These are phyloP conservation scores for Cyprinodon brontotheroides DNA, from an alignment of 2,113 vertebrate genomes.

Conservation along the genomic window DNA sequence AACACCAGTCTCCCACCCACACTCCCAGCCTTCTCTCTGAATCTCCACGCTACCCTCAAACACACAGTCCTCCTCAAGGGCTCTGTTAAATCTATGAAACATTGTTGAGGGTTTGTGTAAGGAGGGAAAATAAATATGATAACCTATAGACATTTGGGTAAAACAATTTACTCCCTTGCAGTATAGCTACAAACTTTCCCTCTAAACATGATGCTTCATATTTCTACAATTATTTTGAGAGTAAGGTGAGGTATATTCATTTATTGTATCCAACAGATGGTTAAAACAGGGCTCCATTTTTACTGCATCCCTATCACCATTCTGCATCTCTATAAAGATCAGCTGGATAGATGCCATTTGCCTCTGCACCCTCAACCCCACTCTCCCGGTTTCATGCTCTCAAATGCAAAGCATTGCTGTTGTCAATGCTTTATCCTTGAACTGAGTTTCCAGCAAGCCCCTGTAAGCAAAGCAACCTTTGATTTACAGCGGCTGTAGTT, in stretches of 20 bases:
- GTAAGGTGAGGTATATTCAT: too few relatives aligned
- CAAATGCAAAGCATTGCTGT: conserved; percentile 39
- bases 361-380: conserved; percentile 17
- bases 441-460: conserved; percentile 50
- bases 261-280: not conserved
- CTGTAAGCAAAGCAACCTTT: conserved; percentile 41
- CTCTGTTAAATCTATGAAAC: conserved; percentile 66
- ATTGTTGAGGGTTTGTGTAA: conserved; percentile 74
- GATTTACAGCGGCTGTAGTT: conserved; percentile 72
- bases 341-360: conserved; percentile 31
- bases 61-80: not conserved
- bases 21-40: conserved; percentile 19
- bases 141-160: conserved; percentile 5
- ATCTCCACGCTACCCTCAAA: conserved; percentile 25
- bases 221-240: not conserved
- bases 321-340: conserved; percentile 11
- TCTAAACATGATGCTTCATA: not conserved
- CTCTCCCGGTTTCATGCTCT: conserved; percentile 46
- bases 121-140: conserved; percentile 33
- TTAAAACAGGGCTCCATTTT: not conserved
- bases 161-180: not conserved
- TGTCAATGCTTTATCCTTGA: conserved; percentile 63
- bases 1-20: conserved; percentile 38
- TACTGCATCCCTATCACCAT: conserved; percentile 16
- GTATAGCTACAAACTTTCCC: not conserved